These are phyloP conservation scores for Chromobotia macracanthus DNA, from an alignment of 2,797 vertebrate species.

Conservation along the genomic window DNA sequence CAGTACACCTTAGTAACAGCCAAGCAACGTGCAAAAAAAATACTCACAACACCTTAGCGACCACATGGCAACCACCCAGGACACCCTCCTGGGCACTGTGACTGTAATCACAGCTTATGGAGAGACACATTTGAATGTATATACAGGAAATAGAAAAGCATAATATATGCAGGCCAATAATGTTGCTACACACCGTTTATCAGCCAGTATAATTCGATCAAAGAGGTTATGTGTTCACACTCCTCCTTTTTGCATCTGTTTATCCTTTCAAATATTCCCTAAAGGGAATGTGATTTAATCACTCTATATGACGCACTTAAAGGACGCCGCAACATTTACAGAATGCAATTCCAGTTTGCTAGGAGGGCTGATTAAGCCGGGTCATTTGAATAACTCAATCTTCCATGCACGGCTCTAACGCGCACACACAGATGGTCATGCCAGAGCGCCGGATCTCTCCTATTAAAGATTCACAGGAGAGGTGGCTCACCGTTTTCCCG, in stretches of 20 bases:
- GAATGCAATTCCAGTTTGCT: slow-evolving; percentile 69
- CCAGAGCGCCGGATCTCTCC: slow-evolving; percentile 59
- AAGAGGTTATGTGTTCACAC: slow-evolving; percentile 23
- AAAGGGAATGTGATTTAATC: slow-evolving; percentile 72
- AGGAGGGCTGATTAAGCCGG: slow-evolving; percentile 65
- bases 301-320: slow-evolving; percentile 66
- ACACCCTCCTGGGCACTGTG: no score
- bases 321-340: slow-evolving; percentile 71
- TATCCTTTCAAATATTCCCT: slow-evolving; percentile 60
- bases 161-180: background rate
- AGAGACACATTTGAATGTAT: background rate
- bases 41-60: no score
- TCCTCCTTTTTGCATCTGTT: slow-evolving; percentile 46
- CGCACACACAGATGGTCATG: slow-evolving; percentile 70
- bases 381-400: slow-evolving; percentile 69
- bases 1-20: no score
- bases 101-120: no score
- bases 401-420: slow-evolving; percentile 59
- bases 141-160: background rate
- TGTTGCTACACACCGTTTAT: slow-evolving; percentile 23
- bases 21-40: no score
- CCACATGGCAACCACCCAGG: no score
- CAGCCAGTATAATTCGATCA: slow-evolving; percentile 25
- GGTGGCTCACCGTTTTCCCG: slow-evolving; percentile 63
- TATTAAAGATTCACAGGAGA: slow-evolving; percentile 70